phyloP scores from a whole-genome alignment of 2,888 invertebrate species.

The Diploptera punctata region DNA sequence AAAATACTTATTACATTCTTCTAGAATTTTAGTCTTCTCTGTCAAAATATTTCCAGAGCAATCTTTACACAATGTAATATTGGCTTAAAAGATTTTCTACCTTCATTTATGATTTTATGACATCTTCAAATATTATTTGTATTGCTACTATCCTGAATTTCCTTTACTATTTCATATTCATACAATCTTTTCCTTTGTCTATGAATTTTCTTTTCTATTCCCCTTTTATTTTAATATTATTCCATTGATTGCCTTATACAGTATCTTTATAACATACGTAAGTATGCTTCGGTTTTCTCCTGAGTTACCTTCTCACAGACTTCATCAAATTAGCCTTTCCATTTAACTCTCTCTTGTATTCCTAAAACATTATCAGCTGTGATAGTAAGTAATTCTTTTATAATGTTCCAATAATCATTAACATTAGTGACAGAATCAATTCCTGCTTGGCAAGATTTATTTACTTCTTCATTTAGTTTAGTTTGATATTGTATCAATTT shows the following conservation, averaged over 20 bases:
- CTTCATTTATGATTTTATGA: neutral
- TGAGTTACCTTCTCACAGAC: neutral
- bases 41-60: too few species aligned
- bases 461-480: slow-evolving; percentile 8
- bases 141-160: neutral
- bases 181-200: neutral
- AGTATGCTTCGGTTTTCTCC: neutral
- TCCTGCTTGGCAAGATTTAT: neutral
- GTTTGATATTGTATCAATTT: neutral
- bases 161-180: neutral
- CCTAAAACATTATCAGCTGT: neutral
- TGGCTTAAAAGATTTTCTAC: neutral
- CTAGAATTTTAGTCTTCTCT: too few species aligned
- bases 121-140: neutral
- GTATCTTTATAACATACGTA: neutral
- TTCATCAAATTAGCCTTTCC: neutral
- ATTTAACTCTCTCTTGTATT: neutral
- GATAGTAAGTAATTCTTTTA: neutral
- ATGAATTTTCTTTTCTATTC: slow-evolving; percentile 2
- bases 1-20: neutral
- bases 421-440: neutral
- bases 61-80: too few species aligned
- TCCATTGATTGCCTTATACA: neutral
- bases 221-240: neutral
- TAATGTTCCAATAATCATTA: neutral